Percentiles rank a stretch among this genome's conserved stretches.
phyloP scores from a whole-genome alignment of 2,888 invertebrate genomes.

The Dendrolimus pini region DNA sequence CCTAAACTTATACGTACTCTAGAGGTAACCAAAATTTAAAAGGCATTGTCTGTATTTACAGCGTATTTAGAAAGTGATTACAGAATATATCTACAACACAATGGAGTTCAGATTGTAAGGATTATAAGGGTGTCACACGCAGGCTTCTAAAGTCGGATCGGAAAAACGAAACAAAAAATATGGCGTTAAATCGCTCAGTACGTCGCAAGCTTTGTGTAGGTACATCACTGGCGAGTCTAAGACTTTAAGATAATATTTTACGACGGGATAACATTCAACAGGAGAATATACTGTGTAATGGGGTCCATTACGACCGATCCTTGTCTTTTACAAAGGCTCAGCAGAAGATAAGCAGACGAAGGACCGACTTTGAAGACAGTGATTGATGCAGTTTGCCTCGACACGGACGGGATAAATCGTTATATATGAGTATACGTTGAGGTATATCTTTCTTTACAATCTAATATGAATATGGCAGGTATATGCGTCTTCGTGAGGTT shows the following conservation, averaged over 20 bases:
- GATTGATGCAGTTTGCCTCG: constrained; percentile 50
- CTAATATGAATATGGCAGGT: constrained; percentile 21
- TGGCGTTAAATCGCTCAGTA: too few relatives aligned
- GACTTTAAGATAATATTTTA: constrained; percentile 10
- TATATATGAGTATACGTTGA: constrained; percentile 23
- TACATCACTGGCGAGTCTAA: constrained; percentile 11
- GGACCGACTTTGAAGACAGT: constrained; percentile 45
- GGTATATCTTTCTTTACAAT: constrained; percentile 28
- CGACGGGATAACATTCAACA: constrained; percentile 14
- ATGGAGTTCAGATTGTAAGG: too few relatives aligned
- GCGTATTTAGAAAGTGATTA: too few relatives aligned
- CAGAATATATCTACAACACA: too few relatives aligned
- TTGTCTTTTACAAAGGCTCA: constrained; percentile 39
- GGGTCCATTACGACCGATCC: constrained; percentile 43
- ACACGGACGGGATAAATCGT: constrained; percentile 34
- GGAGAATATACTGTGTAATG: constrained; percentile 32
- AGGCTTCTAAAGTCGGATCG: too few relatives aligned
- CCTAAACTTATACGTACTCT: too few relatives aligned
- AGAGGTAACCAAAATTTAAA: too few relatives aligned
- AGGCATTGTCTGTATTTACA: too few relatives aligned
- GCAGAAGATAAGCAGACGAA: constrained; percentile 43
- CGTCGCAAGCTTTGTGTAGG: background rate
- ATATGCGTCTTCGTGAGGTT: too few relatives aligned
- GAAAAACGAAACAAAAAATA: too few relatives aligned
- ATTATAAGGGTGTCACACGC: too few relatives aligned